phyloP scores from a whole-genome alignment of 2,888 invertebrate species.

The Acanthoscelides obtectus region DNA sequence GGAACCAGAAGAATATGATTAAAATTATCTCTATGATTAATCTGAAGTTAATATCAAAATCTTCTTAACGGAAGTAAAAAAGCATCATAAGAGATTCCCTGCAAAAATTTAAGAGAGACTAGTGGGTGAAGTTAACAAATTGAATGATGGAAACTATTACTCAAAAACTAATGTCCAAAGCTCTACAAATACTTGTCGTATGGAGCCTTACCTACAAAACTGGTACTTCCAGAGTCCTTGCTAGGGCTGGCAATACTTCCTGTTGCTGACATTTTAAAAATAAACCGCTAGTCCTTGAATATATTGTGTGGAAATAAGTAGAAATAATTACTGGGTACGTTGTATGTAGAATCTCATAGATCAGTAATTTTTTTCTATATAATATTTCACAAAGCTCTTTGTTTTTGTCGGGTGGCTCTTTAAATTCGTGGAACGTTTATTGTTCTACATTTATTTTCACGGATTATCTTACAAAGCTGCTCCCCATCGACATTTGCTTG shows the following conservation, averaged over 20 bases:
- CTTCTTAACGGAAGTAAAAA: too few species aligned
- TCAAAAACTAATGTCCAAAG: too few species aligned
- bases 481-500: neutral
- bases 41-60: too few species aligned
- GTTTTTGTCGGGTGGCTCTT: neutral
- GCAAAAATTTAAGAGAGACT: too few species aligned
- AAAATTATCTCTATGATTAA: too few species aligned
- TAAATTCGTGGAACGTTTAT: neutral
- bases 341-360: neutral
- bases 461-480: neutral
- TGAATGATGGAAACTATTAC: too few species aligned
- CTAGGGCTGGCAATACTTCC: slow-evolving; percentile 40
- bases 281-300: neutral
- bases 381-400: neutral
- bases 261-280: slow-evolving; percentile 24
- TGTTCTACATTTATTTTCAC: neutral
- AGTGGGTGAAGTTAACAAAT: too few species aligned
- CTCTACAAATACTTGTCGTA: too few species aligned
- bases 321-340: neutral
- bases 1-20: too few species aligned
- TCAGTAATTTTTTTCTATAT: neutral
- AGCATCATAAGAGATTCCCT: too few species aligned
- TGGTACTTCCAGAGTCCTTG: slow-evolving; percentile 36
- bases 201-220: slow-evolving; percentile 33
- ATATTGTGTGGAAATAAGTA: neutral